Evolutionary conservation across 2,797 vertebrate genomes (phyloP).

Genomic region (Lophius americanus): DNA sequence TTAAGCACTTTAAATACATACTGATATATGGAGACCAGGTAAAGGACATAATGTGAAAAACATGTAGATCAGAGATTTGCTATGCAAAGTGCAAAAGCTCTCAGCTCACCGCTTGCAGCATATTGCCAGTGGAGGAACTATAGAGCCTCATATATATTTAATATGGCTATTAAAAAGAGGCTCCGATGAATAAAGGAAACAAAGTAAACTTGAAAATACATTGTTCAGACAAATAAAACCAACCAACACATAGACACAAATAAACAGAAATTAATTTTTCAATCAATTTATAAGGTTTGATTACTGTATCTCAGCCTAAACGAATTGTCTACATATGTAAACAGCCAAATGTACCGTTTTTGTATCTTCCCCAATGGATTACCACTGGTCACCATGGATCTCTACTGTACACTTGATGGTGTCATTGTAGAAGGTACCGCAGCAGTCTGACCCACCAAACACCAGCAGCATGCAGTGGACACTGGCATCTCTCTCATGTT

Average conservation of each 20-base stretch:
- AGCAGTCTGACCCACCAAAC: conserved; percentile 89
- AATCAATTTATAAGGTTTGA: conserved; percentile 1
- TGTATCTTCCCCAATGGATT: background rate
- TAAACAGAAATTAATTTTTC: background rate
- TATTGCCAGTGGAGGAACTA: background rate
- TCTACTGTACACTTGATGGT: conserved; percentile 74
- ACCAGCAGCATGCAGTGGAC: conserved; percentile 78
- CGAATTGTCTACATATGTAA: background rate
- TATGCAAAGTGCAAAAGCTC: conserved; percentile 49
- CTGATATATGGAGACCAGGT: background rate
- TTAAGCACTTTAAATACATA: conserved; percentile 6
- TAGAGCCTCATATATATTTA: too few relatives aligned
- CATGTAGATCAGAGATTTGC: conserved; percentile 50
- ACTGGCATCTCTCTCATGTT: conserved; percentile 31
- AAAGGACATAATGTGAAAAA: conserved; percentile 23
- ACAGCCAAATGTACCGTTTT: background rate
- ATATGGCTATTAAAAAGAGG: background rate
- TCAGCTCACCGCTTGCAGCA: conserved; percentile 5
- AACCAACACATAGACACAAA: background rate
- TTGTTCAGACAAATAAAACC: conserved; percentile 6
- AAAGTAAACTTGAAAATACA: conserved; percentile 2
- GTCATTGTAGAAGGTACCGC: conserved; percentile 86
- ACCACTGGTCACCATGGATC: conserved; percentile 57
- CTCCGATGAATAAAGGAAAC: background rate
- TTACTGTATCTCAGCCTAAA: background rate